Evolutionary conservation across 2,113 vertebrate species (phyloP).

Genomic region (Lasiurus cinereus): DNA sequence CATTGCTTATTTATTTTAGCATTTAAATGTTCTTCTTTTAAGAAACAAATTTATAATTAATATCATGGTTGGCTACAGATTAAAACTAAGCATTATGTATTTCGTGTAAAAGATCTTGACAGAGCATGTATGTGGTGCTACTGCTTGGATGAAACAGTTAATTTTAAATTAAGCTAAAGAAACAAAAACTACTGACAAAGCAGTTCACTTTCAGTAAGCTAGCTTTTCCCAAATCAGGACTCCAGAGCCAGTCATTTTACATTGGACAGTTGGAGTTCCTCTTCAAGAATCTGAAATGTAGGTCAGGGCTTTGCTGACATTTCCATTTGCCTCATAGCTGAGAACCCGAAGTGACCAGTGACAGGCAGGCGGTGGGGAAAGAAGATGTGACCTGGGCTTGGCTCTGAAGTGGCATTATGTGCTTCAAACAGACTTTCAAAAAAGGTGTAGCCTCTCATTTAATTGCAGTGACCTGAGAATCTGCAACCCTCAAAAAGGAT

Average conservation of each 20-base stretch:
- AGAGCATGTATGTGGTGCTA: not conserved
- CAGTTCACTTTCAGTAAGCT: constrained; percentile 66
- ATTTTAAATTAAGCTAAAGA: constrained; percentile 40
- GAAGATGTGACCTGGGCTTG: not conserved
- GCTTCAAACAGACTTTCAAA: not conserved
- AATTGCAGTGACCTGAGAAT: not conserved
- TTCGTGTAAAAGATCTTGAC: not conserved
- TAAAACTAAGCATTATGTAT: not conserved
- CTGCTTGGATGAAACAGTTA: constrained; percentile 2
- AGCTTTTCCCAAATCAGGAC: constrained; percentile 86
- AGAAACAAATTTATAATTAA: not conserved
- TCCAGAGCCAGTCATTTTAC: constrained; percentile 78
- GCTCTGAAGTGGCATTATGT: constrained; percentile 48
- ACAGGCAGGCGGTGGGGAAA: not conserved
- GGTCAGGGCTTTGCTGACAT: constrained; percentile 80
- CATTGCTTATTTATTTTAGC: not conserved
- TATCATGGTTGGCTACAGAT: not conserved
- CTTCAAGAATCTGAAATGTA: constrained; percentile 67
- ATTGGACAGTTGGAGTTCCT: constrained; percentile 71
- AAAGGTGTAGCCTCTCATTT: constrained; percentile 70
- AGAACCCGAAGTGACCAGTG: constrained; percentile 12
- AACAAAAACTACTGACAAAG: not conserved
- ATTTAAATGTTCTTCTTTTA: not conserved
- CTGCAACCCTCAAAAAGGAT: not conserved
- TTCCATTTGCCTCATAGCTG: constrained; percentile 56